Evolutionary conservation across 1,140 invertebrate genomes (phyloP).

Genomic region (Bradysia coprophila): DNA sequence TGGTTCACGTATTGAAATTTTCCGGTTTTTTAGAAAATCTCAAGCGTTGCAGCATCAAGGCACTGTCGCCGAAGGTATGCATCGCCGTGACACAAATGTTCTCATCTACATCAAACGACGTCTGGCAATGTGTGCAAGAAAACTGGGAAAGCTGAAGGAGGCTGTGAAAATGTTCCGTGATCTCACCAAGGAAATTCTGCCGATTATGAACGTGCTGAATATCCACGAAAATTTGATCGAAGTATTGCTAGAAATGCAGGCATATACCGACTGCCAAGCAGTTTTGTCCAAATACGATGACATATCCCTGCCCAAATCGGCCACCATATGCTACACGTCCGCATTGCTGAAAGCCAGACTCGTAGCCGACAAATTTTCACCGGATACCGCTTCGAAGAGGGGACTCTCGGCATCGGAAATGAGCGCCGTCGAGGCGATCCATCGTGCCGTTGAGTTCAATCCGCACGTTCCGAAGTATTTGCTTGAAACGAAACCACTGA

Average conservation of each 20-base stretch:
- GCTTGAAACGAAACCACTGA: conserved; percentile 88
- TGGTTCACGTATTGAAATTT: too few relatives aligned
- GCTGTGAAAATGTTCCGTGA: conserved; percentile 95
- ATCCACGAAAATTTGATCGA: conserved; percentile 98
- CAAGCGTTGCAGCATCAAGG: conserved; percentile 64
- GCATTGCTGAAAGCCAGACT: conserved; percentile 83
- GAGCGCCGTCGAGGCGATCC: conserved; percentile 91
- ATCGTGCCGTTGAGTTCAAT: conserved; percentile 96
- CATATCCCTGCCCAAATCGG: conserved; percentile 86
- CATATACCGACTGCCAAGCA: conserved; percentile 85
- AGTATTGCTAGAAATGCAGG: conserved; percentile 85
- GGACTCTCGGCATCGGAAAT: conserved; percentile 79
- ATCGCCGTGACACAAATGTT: conserved; percentile 86
- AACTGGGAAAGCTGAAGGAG: conserved; percentile 84
- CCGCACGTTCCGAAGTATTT: conserved; percentile 97
- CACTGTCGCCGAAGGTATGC: conserved; percentile 53
- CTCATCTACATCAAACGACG: conserved; percentile 88
- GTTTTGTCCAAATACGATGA: conserved; percentile 95
- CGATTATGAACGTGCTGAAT: conserved; percentile 87
- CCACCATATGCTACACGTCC: conserved; percentile 93
- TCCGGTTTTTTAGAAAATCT: conserved; percentile 21
- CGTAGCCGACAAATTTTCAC: conserved; percentile 85
- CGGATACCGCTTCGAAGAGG: conserved; percentile 72
- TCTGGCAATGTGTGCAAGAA: conserved; percentile 91
- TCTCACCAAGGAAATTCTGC: conserved; percentile 83